Evolutionary conservation across 2,113 vertebrate genomes (phyloP), one percentile per base, ranked within the genome.

Genomic region (Myotis davidii): DNA sequence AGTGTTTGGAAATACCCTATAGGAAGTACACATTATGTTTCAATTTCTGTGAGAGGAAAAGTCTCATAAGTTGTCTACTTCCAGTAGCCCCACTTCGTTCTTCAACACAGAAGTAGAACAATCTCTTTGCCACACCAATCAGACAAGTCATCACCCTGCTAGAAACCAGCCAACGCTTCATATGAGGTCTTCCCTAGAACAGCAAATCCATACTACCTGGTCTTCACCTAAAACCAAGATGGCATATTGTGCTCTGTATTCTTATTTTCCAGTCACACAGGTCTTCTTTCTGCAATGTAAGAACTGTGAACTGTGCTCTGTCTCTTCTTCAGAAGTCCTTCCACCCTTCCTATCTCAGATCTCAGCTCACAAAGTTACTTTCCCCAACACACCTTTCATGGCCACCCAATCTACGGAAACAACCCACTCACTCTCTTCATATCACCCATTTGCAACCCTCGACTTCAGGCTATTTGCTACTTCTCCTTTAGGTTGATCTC

Each of bases 271-370:
- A 1, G 3, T 21, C 21, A 0, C 39, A 8, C 0, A 0, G 4
- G 6, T 9, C 16, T 21, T 14, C 56, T 20, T 52, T 2, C 11
- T 9, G 65, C 21, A 34, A 14, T 0, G 0, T 0, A 3, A 52
- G 20, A 6, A 9, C 32, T 34, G 52, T n/a, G 52, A 2, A 5
- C 48, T 21, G 21, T 9, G 9, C 17, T 45, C n/a, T 21, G 23
- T 21, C n/a, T 84, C 29, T 6, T 74, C 32, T 25, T n/a, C 4
- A n/a, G 70, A 42, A 34, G 1, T 1, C 4, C 3, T 16, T 18
- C 29, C 3, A 1, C 3, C 0, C 2, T 9, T 1, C 16, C 50
- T 18, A 0, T 1, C 3, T 32, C 29, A 11, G 29, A 9, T 69
- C n/a, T 37, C 65, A 64, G 54, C 32, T 69, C 2, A 0, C 10